Evolutionary conservation across 53 echinoderm and acorn worm genomes (phyloP), one percentile per base, ranked within the genome.

Genomic region (Arbacia lixula): DNA sequence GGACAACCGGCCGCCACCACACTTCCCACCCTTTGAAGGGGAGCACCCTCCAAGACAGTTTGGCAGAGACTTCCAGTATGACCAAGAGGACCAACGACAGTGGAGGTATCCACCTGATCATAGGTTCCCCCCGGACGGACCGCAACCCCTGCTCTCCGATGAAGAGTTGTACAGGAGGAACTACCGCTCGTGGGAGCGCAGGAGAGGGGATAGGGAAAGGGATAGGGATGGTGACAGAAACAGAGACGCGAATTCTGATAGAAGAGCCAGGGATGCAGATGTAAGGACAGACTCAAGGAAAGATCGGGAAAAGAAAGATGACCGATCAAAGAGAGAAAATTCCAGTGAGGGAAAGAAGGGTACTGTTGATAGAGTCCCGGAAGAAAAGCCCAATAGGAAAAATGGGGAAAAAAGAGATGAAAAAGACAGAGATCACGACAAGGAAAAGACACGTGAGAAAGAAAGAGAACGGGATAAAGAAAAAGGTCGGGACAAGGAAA

Each of bases 161-260:
- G 77, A 19, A 57, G 77, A 77, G 16, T 55, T 32, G 24, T 25
- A 56, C 3, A 24, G 36, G 35, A 46, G n/a, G n/a, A n/a, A n/a
- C n/a, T n/a, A n/a, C n/a, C n/a, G n/a, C n/a, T n/a, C n/a, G n/a
- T n/a, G 41, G 22, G 86, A 46, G 21, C 33, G 28, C 25, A 40
- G 49, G 33, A 87, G 90, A 31, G 53, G 85, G 57, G 90, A 93
- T 33, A 86, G 84, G n/a, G n/a, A n/a, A 49, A 65, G 80, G 41
- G 42, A 79, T 35, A 83, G 86, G 62, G 77, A 74, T 46, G 56
- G 61, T 42, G 38, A 87, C 36, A 87, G 78, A 66, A 38, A 78
- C 27, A 46, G 72, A 42, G 27, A 76, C 29, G 14, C 8, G 46
- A 46, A 14, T 10, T 46, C 9, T 34, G 41, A 69, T 38, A 69